These are phyloP conservation scores for Leptocoma aspasia DNA, from an alignment of 2,113 vertebrate genomes.

Conservation along the genomic window DNA sequence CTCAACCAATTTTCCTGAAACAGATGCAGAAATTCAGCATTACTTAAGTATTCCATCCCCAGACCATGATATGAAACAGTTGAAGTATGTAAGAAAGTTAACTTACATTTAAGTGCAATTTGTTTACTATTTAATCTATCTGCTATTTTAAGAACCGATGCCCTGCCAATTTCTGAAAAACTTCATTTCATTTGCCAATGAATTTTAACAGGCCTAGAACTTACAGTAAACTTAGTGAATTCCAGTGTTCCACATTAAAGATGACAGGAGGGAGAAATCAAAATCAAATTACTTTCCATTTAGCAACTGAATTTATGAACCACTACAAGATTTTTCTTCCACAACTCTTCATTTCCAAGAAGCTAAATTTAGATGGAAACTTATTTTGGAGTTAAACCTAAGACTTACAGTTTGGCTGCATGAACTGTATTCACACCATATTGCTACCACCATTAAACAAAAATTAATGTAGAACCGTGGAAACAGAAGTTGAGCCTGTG, in stretches of 20 bases:
- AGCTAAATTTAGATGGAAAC: slow-evolving; percentile 4
- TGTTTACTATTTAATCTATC: neutral
- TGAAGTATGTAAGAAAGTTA: neutral
- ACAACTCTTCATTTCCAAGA: neutral
- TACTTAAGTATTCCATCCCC: neutral
- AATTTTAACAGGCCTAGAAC: neutral
- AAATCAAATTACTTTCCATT: neutral
- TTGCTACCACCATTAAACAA: neutral
- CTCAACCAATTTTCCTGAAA: neutral
- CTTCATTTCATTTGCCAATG: neutral
- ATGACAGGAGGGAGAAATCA: neutral
- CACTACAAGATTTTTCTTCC: neutral
- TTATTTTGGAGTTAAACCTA: slow-evolving; percentile 8
- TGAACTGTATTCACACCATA: neutral
- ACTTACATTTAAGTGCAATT: neutral
- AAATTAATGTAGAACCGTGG: neutral
- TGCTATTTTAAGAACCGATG: neutral
- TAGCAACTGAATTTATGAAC: slow-evolving; percentile 15
- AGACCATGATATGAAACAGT: neutral
- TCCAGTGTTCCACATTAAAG: neutral
- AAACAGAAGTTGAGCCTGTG: neutral
- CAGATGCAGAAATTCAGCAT: neutral
- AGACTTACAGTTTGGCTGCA: neutral
- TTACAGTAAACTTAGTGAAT: neutral
- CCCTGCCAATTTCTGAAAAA: neutral